phyloP scores from a whole-genome alignment of 2,888 invertebrate species.

The Drosophila lacicola region DNA sequence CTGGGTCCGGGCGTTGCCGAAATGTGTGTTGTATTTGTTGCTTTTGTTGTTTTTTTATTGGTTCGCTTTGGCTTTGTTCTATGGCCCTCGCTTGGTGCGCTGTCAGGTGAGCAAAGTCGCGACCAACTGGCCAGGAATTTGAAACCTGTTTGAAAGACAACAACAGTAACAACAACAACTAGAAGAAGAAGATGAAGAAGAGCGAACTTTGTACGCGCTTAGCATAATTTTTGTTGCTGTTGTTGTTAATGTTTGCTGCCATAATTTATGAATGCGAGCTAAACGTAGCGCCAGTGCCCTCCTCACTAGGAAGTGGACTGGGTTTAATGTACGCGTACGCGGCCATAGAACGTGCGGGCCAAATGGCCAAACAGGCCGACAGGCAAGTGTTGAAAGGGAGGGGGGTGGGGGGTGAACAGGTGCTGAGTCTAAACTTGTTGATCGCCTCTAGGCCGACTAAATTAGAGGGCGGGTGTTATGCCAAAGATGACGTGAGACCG shows the following conservation, averaged over 20 bases:
- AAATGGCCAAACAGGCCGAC: constrained; percentile 23
- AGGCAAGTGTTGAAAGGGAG: neutral
- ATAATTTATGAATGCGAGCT: constrained; percentile 75
- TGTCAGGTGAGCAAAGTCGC: constrained; percentile 58
- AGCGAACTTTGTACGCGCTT: constrained; percentile 68
- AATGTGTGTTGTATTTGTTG: constrained; percentile 15
- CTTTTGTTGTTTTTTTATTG: constrained; percentile 44
- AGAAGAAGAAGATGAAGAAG: constrained; percentile 1
- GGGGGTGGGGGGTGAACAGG: constrained; percentile 30
- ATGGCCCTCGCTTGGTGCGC: constrained; percentile 32
- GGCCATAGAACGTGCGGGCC: constrained; percentile 60
- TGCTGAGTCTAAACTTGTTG: constrained; percentile 44
- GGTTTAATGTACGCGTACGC: constrained; percentile 64
- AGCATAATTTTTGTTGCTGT: constrained; percentile 64
- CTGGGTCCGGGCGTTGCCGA: constrained; percentile 14
- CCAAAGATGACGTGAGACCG: constrained; percentile 37
- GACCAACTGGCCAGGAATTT: constrained; percentile 72
- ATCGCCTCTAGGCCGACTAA: constrained; percentile 33
- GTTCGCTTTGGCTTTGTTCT: constrained; percentile 46
- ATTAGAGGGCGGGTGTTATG: constrained; percentile 22
- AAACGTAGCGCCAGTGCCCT: constrained; percentile 70
- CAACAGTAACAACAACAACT: constrained; percentile 12
- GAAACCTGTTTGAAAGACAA: constrained; percentile 72
- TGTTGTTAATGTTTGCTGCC: constrained; percentile 49
- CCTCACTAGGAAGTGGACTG: constrained; percentile 68